Conservation (phyloP, 2,797 vertebrate species). For the Agapornis canus region DNA sequence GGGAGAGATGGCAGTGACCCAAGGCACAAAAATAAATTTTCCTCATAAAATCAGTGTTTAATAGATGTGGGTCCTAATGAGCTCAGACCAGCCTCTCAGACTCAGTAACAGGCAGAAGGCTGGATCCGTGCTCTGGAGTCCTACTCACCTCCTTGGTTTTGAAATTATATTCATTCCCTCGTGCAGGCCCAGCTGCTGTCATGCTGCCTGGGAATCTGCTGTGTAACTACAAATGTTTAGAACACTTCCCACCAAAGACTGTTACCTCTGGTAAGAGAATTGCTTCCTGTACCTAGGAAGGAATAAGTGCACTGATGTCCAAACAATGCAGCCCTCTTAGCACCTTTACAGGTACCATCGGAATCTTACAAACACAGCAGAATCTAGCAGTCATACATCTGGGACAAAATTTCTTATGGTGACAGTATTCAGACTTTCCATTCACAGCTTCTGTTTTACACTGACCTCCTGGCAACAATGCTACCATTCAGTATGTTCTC, state of each 20-base stretch:
- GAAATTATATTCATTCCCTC: not conserved
- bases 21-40: not conserved
- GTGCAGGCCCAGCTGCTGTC: not conserved
- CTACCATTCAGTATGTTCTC: not conserved
- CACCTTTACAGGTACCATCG: not conserved
- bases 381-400: not conserved
- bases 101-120: not conserved
- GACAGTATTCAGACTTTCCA: not conserved
- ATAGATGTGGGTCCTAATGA: not conserved
- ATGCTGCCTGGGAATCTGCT: not conserved
- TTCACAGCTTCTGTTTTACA: not conserved
- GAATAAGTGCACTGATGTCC: not conserved
- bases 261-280: not conserved
- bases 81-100: not conserved
- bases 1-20: not conserved
- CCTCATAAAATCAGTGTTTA: not conserved
- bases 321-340: too few species aligned
- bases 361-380: not conserved
- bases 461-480: not conserved
- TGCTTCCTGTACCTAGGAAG: not conserved
- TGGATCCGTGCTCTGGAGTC: not conserved
- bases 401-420: not conserved
- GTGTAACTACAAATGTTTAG: too few species aligned
- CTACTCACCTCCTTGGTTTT: not conserved
- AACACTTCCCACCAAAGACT: accelerated